Conservation (phyloP, 37 sponge, comb jelly and placozoan genomes). For the Aphrocallistes beatrix region DNA sequence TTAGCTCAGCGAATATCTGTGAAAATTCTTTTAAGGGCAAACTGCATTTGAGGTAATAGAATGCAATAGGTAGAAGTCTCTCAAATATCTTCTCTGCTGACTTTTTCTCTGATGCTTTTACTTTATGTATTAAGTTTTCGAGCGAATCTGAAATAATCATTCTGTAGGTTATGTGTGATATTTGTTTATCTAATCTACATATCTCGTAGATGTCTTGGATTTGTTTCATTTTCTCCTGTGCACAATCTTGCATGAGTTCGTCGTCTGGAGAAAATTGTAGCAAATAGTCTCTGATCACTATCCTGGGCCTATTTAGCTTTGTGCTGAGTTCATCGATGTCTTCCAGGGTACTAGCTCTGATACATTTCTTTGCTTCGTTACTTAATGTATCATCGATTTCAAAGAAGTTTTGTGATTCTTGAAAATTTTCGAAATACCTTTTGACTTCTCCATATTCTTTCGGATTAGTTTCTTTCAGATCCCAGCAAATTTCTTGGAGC, state of each 20-base stretch:
- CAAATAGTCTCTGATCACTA: background rate
- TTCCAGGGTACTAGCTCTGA: background rate
- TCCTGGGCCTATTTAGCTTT: background rate
- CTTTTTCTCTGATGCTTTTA: too few species aligned
- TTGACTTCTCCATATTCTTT: background rate
- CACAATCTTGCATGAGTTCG: background rate
- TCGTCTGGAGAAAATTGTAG: background rate
- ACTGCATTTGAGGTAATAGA: constrained; percentile 3
- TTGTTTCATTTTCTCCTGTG: background rate
- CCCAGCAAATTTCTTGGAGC: background rate
- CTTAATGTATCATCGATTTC: background rate
- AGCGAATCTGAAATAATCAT: constrained; percentile 3
- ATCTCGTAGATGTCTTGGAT: background rate
- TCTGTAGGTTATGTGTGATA: background rate
- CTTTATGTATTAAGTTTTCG: background rate
- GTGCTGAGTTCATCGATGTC: background rate
- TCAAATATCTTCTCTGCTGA: too few species aligned
- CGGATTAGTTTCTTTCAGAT: background rate
- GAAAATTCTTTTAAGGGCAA: background rate
- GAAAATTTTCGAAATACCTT: background rate
- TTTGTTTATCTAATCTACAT: background rate
- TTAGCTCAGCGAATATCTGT: background rate
- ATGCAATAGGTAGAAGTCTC: background rate
- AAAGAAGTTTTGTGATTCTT: background rate
- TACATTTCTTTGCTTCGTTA: background rate